Conservation (phyloP, 2,113 vertebrate genomes). For the Cervus canadensis region DNA sequence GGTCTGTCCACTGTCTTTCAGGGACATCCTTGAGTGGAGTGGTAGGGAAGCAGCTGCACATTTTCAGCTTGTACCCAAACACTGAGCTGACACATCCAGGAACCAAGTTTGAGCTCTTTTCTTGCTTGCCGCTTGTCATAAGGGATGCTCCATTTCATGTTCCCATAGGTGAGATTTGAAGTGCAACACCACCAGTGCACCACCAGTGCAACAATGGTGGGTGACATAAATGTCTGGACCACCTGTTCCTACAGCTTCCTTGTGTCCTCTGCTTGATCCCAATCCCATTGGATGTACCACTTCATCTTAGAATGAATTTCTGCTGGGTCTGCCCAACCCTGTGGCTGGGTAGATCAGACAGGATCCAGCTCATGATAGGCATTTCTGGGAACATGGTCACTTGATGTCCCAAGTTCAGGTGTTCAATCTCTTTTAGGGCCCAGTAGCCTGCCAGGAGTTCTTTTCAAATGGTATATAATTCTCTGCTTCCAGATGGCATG, state of each 20-base stretch:
- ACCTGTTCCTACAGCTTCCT: background rate
- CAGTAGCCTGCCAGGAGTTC: background rate
- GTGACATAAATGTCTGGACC: background rate
- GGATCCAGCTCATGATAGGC: background rate
- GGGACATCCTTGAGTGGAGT: background rate
- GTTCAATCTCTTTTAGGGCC: background rate
- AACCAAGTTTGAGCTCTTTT: background rate
- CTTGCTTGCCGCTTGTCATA: background rate
- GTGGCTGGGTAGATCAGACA: background rate
- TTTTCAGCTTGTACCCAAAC: background rate
- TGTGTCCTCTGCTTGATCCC: background rate
- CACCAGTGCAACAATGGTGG: background rate
- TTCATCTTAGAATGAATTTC: background rate
- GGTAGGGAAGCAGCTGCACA: background rate
- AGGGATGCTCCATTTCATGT: background rate
- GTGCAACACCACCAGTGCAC: background rate
- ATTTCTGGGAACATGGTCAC: background rate
- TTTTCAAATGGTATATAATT: background rate
- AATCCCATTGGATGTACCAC: background rate
- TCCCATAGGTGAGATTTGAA: background rate
- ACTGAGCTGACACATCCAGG: background rate
- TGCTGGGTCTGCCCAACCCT: background rate
- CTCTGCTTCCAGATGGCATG: background rate
- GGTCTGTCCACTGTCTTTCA: background rate
- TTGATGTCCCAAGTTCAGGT: background rate